Percentiles rank a stretch among this genome's conserved stretches.
phyloP scores from a whole-genome alignment of 2,113 vertebrate genomes.

The Dicaeum eximium region DNA sequence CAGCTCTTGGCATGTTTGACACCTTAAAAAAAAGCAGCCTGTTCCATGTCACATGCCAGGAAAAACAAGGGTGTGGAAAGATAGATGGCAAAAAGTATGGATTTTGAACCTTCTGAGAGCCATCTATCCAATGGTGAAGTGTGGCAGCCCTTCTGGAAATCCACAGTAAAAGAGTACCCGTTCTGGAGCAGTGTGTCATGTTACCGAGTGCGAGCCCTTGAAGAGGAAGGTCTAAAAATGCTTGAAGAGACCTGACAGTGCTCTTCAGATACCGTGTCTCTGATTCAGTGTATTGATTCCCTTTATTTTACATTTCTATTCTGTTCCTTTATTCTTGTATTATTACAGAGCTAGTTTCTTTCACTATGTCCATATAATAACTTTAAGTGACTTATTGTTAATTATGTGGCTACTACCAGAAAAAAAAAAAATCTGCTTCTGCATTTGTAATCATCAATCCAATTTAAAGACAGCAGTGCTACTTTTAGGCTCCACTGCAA shows the following conservation, averaged over 20 bases:
- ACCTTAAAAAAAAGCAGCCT: not conserved
- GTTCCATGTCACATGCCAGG: constrained; percentile 49
- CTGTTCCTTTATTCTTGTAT: not conserved
- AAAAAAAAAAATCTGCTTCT: not conserved
- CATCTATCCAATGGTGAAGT: not conserved
- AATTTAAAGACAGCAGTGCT: not conserved
- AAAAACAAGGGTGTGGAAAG: constrained; percentile 52
- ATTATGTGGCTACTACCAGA: not conserved
- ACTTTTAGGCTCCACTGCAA: not conserved
- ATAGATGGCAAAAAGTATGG: not conserved
- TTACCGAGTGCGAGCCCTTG: not conserved
- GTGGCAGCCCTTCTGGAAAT: not conserved
- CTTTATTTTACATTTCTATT: not conserved
- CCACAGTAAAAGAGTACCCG: not conserved
- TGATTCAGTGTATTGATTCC: not conserved
- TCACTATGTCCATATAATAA: not conserved
- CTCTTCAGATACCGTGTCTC: not conserved
- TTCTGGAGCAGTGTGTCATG: not conserved
- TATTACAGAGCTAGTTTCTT: not conserved
- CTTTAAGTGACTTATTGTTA: not conserved
- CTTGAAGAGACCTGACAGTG: not conserved
- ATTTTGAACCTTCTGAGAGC: not conserved
- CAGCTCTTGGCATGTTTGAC: constrained; percentile 27
- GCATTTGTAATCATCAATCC: not conserved
- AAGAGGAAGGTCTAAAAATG: not conserved